Evolutionary conservation across 2,797 vertebrate species (phyloP).

Genomic region (Cyprinodon diabolis): DNA sequence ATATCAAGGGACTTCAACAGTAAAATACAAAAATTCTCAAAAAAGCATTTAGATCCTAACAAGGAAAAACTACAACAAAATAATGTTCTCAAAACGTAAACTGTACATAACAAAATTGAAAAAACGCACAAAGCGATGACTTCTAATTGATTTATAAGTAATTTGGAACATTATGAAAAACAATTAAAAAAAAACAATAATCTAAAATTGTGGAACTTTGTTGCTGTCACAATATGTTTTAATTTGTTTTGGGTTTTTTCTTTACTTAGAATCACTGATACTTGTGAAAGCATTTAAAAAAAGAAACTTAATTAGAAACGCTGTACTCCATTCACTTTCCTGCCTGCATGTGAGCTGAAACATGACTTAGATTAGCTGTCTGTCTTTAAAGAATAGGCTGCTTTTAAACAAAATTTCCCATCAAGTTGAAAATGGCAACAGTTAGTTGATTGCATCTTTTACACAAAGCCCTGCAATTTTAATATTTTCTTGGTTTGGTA

Average conservation of each 20-base stretch:
- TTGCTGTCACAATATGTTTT: not conserved
- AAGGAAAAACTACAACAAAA: too few species aligned
- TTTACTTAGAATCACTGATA: not conserved
- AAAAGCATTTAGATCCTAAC: too few species aligned
- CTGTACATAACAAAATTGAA: too few species aligned
- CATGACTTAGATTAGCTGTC: constrained; percentile 8
- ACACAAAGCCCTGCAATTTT: not conserved
- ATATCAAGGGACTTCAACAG: too few species aligned
- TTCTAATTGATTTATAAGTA: too few species aligned
- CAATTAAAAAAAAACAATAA: too few species aligned
- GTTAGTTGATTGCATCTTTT: not conserved
- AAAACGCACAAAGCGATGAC: too few species aligned
- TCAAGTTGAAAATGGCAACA: not conserved
- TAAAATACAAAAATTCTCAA: too few species aligned
- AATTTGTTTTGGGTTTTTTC: not conserved
- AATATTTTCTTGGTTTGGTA: not conserved
- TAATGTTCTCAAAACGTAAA: too few species aligned
- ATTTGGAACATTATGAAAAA: too few species aligned
- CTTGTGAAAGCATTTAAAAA: not conserved
- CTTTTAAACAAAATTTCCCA: not conserved
- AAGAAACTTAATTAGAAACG: not conserved
- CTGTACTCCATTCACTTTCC: not conserved
- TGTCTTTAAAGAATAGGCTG: not conserved
- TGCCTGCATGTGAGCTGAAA: not conserved
- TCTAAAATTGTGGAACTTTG: too few species aligned